phyloP scores from a whole-genome alignment of 2,888 invertebrate species.

The Drosophila stalkeri region DNA sequence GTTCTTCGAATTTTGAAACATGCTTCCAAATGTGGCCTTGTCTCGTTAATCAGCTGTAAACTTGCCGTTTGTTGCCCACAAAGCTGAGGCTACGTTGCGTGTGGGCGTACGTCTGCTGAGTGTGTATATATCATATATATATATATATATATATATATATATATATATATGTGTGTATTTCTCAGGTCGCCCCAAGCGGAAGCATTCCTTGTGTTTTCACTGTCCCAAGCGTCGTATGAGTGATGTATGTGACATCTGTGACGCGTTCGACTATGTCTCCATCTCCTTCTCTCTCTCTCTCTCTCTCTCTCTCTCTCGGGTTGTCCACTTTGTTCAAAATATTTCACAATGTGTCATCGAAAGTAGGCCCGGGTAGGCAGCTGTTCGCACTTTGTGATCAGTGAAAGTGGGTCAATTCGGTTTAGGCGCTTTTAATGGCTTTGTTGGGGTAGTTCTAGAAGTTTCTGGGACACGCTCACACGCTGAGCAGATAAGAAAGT shows the following conservation, averaged over 20 bases:
- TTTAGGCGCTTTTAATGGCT: slow-evolving; percentile 26
- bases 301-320: slow-evolving; percentile 48
- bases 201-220: slow-evolving; percentile 41
- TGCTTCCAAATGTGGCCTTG: slow-evolving; percentile 63
- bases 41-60: slow-evolving; percentile 59
- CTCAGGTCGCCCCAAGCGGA: slow-evolving; percentile 48
- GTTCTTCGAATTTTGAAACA: slow-evolving; percentile 61
- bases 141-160: not conserved
- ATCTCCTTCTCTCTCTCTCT: not conserved
- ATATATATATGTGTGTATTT: slow-evolving; percentile 1
- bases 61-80: slow-evolving; percentile 30
- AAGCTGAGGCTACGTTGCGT: slow-evolving; percentile 19
- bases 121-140: not conserved
- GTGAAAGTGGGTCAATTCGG: slow-evolving; percentile 70
- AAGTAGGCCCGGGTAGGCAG: slow-evolving; percentile 39
- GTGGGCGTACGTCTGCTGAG: slow-evolving; percentile 31
- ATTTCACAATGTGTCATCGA: slow-evolving; percentile 57
- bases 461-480: slow-evolving; percentile 22
- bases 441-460: slow-evolving; percentile 61
- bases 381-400: slow-evolving; percentile 46
- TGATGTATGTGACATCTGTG: slow-evolving; percentile 63
- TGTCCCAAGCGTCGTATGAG: slow-evolving; percentile 63
- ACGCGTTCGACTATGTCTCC: slow-evolving; percentile 21
- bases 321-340: slow-evolving; percentile 61
- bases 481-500: not conserved